Evolutionary conservation across 1,140 invertebrate species (phyloP).

Genomic region (Solen grandis): DNA sequence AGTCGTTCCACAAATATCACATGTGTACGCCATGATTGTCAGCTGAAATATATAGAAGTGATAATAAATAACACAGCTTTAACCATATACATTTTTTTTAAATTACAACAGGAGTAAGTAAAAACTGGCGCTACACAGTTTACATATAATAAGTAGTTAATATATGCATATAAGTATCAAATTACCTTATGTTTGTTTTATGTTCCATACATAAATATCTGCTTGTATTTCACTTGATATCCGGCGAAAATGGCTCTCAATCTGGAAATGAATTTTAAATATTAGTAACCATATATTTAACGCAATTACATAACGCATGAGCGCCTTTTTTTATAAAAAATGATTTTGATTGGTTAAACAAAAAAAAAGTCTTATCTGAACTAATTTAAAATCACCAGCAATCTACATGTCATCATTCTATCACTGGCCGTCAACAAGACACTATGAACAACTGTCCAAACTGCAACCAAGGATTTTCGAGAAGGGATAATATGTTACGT

Average conservation of each 20-base stretch:
- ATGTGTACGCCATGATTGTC: neutral
- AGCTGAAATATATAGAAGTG: neutral
- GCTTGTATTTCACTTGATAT: neutral
- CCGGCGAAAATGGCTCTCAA: neutral
- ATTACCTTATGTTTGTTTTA: neutral
- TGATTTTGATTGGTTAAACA: neutral
- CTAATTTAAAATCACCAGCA: neutral
- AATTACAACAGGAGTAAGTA: neutral
- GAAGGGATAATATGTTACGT: constrained; percentile 15
- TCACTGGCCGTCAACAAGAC: neutral
- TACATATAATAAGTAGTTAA: neutral
- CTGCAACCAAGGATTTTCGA: constrained; percentile 7
- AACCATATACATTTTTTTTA: neutral
- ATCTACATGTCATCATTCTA: neutral
- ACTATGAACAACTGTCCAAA: constrained; percentile 1
- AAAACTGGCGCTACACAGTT: neutral
- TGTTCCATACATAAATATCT: neutral
- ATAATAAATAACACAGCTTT: neutral
- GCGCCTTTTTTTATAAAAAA: neutral
- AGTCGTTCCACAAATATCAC: neutral
- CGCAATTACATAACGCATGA: neutral
- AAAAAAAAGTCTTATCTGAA: neutral
- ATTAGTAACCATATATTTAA: neutral
- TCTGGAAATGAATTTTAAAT: constrained; percentile 3
- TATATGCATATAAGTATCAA: neutral